Percentiles rank a stretch among this genome's conserved stretches.
These are phyloP conservation scores for Protobothrops flavoviridis DNA, from an alignment of 2,113 vertebrate species.

Conservation along the genomic window DNA sequence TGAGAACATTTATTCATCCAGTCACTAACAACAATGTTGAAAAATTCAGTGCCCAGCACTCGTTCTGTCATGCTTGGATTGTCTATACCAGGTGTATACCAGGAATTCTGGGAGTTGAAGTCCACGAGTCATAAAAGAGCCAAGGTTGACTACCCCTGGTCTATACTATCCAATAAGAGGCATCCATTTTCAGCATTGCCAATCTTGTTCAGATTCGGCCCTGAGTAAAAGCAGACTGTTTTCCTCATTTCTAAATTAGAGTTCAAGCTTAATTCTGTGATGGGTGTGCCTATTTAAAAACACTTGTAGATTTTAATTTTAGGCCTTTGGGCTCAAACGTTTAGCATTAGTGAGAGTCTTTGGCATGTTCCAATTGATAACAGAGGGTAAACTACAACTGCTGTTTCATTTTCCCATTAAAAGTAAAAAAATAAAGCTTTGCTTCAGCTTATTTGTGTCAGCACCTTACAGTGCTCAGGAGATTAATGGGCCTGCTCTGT, in stretches of 20 bases:
- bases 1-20: neutral
- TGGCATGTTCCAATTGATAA: neutral
- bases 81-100: too few species aligned
- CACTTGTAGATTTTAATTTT: conserved; percentile 7
- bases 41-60: neutral
- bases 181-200: neutral
- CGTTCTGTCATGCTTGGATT: neutral
- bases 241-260: neutral
- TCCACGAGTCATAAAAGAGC: too few species aligned
- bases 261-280: neutral
- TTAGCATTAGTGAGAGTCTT: neutral
- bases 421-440: conserved; percentile 30
- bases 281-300: neutral
- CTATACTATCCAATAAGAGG: neutral
- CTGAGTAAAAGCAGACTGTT: neutral
- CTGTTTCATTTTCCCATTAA: conserved; percentile 35
- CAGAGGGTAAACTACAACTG: neutral
- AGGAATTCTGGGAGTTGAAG: too few species aligned
- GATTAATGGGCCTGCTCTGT: conserved; percentile 34
- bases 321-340: neutral
- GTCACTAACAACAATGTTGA: neutral
- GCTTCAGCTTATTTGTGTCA: conserved; percentile 43
- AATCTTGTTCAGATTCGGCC: neutral
- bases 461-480: conserved; percentile 30
- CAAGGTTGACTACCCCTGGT: neutral